Conservation (phyloP, 2,797 vertebrate species). For the Pelodytes ibericus region DNA sequence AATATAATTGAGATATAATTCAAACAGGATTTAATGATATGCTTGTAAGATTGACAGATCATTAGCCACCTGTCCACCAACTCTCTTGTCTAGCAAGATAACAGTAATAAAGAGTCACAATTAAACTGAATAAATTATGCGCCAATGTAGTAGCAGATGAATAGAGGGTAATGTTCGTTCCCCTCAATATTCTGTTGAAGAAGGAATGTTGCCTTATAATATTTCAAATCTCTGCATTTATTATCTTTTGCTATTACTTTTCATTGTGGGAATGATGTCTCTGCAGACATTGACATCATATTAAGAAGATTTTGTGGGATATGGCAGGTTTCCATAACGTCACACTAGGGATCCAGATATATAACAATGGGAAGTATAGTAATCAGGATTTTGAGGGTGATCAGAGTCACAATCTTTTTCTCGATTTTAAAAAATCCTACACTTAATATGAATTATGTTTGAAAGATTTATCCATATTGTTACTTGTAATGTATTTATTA, state of each 20-base stretch:
- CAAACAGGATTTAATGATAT: neutral
- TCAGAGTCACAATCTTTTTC: neutral
- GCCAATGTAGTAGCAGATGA: neutral
- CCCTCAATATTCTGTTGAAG: neutral
- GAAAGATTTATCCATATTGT: neutral
- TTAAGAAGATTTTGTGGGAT: neutral
- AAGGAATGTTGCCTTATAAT: neutral
- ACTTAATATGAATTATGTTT: neutral
- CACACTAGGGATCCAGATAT: neutral
- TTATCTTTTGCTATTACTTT: neutral
- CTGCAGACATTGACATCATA: neutral
- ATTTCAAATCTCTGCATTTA: constrained; percentile 3
- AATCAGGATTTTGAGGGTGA: neutral
- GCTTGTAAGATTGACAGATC: neutral
- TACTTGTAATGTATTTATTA: neutral
- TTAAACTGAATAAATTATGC: neutral
- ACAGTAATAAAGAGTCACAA: neutral
- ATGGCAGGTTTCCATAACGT: neutral
- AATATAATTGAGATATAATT: neutral
- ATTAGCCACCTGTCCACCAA: neutral
- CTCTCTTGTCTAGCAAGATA: neutral
- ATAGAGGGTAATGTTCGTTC: neutral
- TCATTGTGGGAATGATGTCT: neutral
- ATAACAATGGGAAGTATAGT: neutral
- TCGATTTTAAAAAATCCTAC: neutral